phyloP scores from a whole-genome alignment of 2,888 invertebrate genomes.

The Orthosia gothica region DNA sequence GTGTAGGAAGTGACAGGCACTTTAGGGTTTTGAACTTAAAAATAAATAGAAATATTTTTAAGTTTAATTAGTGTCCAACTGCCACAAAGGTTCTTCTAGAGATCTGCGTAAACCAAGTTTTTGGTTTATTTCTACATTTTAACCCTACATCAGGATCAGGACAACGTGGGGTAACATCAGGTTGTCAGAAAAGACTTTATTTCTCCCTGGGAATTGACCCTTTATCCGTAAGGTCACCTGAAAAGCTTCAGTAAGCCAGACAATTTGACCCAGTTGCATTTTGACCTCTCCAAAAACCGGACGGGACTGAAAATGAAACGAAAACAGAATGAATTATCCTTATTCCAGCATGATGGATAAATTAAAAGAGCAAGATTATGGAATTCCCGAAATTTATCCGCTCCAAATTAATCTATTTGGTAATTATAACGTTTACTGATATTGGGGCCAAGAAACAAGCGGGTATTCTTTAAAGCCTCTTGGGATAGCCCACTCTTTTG shows the following conservation, averaged over 20 bases:
- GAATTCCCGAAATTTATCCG: slow-evolving; percentile 51
- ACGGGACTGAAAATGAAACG: slow-evolving; percentile 4
- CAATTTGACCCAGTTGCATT: slow-evolving; percentile 38
- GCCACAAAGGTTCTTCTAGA: too few species aligned
- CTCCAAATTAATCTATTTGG: slow-evolving; percentile 65
- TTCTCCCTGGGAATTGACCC: not conserved
- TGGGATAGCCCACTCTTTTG: too few species aligned
- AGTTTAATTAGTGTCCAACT: too few species aligned
- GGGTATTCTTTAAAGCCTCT: not conserved
- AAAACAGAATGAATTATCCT: slow-evolving; percentile 20
- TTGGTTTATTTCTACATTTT: too few species aligned
- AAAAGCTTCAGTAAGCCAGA: not conserved
- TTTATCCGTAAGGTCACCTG: not conserved
- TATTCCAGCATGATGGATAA: slow-evolving; percentile 55
- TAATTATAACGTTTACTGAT: slow-evolving; percentile 64
- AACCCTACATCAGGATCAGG: not conserved
- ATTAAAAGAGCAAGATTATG: slow-evolving; percentile 62
- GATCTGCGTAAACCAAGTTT: too few species aligned
- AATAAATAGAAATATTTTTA: too few species aligned
- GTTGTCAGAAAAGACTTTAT: not conserved
- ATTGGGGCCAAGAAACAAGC: slow-evolving; percentile 36
- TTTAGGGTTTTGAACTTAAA: too few species aligned
- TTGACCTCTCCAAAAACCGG: slow-evolving; percentile 6
- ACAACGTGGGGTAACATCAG: not conserved
- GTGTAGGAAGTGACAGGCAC: too few species aligned